Conservation (phyloP, 2,113 vertebrate species). For the Ellobius talpinus region DNA sequence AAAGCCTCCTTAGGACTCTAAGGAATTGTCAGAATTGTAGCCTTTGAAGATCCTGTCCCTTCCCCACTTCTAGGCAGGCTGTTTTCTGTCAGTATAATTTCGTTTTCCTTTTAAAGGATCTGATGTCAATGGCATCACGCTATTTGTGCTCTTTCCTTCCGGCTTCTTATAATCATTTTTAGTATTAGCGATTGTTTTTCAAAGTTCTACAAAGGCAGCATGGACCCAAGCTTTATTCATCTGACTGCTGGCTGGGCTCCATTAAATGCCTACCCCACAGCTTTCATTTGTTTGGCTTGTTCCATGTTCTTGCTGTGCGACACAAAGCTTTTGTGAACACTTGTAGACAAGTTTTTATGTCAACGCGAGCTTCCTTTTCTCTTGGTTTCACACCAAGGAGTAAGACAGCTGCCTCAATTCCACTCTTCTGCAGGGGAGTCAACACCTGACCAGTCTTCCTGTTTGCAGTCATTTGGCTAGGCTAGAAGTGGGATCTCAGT, state of each 20-base stretch:
- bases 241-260: not conserved
- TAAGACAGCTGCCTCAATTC: not conserved
- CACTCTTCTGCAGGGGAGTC: not conserved
- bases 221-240: too few relatives aligned
- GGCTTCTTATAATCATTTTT: not conserved
- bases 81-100: not conserved
- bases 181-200: not conserved
- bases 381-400: not conserved
- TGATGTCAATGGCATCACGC: not conserved
- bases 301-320: not conserved
- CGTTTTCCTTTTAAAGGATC: not conserved
- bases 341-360: not conserved
- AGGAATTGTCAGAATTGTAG: not conserved
- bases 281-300: not conserved
- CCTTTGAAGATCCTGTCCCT: not conserved
- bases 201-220: not conserved
- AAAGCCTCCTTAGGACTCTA: not conserved
- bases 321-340: not conserved
- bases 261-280: not conserved
- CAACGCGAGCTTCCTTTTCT: not conserved
- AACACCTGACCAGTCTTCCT: not conserved
- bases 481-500: not conserved
- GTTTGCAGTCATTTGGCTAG: not conserved
- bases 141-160: not conserved
- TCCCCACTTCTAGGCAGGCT: not conserved